Evolutionary conservation across 2,888 invertebrate species (phyloP).

Genomic region (Drosophila pegasa): DNA sequence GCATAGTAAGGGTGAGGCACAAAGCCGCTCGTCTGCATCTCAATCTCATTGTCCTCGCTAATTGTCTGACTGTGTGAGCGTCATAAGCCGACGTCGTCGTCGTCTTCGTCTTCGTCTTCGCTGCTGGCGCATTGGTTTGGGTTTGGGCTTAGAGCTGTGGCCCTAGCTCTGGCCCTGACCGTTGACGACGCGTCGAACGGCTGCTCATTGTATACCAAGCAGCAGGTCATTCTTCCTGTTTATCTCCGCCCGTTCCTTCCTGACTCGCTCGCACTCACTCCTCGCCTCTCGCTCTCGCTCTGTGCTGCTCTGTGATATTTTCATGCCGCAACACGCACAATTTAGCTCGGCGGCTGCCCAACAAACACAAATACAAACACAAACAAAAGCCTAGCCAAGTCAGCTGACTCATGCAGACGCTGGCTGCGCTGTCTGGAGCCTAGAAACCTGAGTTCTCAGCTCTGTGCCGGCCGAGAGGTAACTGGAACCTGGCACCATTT

Average conservation of each 20-base stretch:
- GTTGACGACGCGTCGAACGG: constrained; percentile 29
- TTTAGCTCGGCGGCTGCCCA: constrained; percentile 64
- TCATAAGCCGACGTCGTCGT: constrained; percentile 69
- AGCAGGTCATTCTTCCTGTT: constrained; percentile 82
- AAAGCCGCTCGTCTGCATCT: constrained; percentile 71
- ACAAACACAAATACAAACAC: constrained; percentile 35
- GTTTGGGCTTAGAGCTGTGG: constrained; percentile 28
- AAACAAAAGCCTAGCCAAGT: constrained; percentile 62
- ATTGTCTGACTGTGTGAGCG: constrained; percentile 74
- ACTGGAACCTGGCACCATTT: constrained; percentile 40
- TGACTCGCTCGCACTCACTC: constrained; percentile 6
- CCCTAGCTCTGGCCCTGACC: constrained; percentile 21
- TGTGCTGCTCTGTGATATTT: constrained; percentile 47
- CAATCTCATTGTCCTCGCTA: constrained; percentile 81
- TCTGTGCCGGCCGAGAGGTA: constrained; percentile 12
- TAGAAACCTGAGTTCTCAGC: constrained; percentile 24
- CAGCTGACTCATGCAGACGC: constrained; percentile 73
- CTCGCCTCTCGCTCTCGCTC: constrained; percentile 15
- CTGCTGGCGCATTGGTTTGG: constrained; percentile 65
- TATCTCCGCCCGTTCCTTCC: constrained; percentile 44
- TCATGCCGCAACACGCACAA: constrained; percentile 81
- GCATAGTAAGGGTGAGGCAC: constrained; percentile 52
- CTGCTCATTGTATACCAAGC: constrained; percentile 64
- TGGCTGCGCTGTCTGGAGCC: constrained; percentile 27
- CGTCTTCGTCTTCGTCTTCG: constrained; percentile 38